Evolutionary conservation across 2,113 vertebrate species (phyloP).

Genomic region (Pavo muticus): DNA sequence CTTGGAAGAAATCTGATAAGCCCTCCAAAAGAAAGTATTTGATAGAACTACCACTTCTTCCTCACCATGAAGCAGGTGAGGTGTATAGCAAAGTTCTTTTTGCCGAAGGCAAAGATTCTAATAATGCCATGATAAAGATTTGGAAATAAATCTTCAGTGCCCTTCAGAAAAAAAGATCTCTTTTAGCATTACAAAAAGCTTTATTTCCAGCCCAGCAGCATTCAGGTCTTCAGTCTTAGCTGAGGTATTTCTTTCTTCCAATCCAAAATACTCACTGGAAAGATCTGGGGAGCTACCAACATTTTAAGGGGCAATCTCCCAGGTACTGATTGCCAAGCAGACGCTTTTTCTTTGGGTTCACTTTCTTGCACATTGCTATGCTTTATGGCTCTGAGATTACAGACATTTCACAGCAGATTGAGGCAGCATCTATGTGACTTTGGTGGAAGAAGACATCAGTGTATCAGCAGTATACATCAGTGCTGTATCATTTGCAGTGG

Average conservation of each 20-base stretch:
- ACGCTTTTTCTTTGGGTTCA: neutral
- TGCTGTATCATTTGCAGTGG: neutral
- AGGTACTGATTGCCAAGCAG: neutral
- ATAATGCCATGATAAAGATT: neutral
- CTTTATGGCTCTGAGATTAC: neutral
- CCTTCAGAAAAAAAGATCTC: neutral
- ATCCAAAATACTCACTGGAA: neutral
- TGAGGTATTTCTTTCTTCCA: neutral
- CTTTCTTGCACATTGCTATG: neutral
- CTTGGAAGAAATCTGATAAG: neutral
- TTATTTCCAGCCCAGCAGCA: neutral
- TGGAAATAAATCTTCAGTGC: neutral
- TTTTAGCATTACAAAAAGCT: neutral
- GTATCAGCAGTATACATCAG: neutral
- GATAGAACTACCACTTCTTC: neutral
- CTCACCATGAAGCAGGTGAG: neutral
- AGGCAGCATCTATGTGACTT: slow-evolving; percentile 14
- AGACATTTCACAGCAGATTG: slow-evolving; percentile 14
- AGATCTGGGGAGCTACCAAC: neutral
- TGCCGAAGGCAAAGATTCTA: neutral
- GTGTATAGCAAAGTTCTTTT: neutral
- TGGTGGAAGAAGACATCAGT: neutral
- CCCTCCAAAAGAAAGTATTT: neutral
- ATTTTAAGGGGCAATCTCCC: slow-evolving; percentile 1
- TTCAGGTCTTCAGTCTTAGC: neutral